A percentile compares a stretch with the other conserved stretches of the same genome.
These are phyloP conservation scores for Lichenostomus cassidix DNA, from an alignment of 2,113 vertebrate genomes.

Conservation along the genomic window DNA sequence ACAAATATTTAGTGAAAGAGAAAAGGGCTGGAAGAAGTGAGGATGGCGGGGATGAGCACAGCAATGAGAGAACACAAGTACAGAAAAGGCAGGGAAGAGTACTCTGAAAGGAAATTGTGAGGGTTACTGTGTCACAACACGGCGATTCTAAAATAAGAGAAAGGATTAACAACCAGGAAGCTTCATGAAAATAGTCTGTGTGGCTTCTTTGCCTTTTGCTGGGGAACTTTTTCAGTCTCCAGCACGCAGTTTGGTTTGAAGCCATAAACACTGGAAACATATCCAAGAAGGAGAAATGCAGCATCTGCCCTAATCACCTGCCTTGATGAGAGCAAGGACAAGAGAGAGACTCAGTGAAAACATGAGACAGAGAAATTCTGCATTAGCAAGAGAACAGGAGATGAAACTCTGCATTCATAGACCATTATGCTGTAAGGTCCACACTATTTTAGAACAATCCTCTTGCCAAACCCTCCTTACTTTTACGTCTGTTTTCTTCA, in stretches of 20 bases:
- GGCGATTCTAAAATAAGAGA: background rate
- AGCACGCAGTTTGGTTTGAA: background rate
- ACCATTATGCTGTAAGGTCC: background rate
- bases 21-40: background rate
- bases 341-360: background rate
- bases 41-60: background rate
- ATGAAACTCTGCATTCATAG: background rate
- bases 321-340: background rate
- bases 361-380: background rate
- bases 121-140: background rate
- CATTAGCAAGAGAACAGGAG: background rate
- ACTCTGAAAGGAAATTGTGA: background rate
- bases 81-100: background rate
- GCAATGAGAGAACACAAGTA: background rate
- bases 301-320: background rate
- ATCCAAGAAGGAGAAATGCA: background rate
- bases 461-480: background rate
- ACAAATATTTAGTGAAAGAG: background rate
- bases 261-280: background rate
- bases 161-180: background rate
- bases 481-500: background rate
- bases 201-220: background rate
- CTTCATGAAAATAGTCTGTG: background rate
- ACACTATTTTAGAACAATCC: background rate
- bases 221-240: background rate